These are phyloP conservation scores for Dasysyrphus albostriatus DNA, from an alignment of 2,888 invertebrate genomes.

Conservation along the genomic window DNA sequence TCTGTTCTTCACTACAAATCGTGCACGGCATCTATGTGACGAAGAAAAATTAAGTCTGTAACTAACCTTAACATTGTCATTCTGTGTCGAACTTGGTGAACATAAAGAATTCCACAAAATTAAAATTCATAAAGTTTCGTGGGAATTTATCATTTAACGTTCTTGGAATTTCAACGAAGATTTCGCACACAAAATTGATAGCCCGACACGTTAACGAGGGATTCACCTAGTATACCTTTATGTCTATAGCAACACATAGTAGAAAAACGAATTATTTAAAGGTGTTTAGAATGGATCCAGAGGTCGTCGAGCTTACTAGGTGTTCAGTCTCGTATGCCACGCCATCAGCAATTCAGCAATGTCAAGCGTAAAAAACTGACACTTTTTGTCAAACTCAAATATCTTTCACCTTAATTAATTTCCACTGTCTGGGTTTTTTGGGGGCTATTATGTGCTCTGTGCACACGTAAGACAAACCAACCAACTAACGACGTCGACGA, in stretches of 20 bases:
- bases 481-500: not conserved
- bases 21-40: not conserved
- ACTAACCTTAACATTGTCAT: not conserved
- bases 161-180: constrained; percentile 52
- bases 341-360: not conserved
- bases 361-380: constrained; percentile 22
- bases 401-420: constrained; percentile 64
- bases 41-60: not conserved
- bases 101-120: constrained; percentile 42
- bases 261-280: not conserved
- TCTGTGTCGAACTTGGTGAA: not conserved
- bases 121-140: constrained; percentile 69
- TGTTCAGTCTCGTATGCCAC: constrained; percentile 24
- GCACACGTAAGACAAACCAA: not conserved
- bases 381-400: constrained; percentile 36
- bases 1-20: not conserved
- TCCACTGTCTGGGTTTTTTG: constrained; percentile 42
- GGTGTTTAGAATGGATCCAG: constrained; percentile 1
- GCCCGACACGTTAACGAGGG: constrained; percentile 2
- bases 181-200: constrained; percentile 57
- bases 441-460: not conserved
- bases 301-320: constrained; percentile 25
- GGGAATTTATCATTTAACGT: constrained; percentile 44
- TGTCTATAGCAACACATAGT: not conserved
- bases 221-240: not conserved